Conservation (phyloP, 2,113 vertebrate genomes). For the Picathartes gymnocephalus region DNA sequence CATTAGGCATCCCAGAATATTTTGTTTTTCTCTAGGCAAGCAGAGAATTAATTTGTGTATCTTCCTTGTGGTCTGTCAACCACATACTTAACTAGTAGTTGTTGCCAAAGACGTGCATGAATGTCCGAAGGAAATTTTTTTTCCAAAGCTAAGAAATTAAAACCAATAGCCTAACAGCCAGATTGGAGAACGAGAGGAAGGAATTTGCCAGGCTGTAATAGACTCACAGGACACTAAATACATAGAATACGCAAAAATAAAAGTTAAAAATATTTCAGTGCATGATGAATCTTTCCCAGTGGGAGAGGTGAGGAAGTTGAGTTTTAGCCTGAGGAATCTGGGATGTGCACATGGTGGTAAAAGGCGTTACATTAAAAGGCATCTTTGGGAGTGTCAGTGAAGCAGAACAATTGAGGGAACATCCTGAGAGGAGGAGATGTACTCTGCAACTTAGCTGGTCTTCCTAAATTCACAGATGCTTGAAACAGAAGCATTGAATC, state of each 20-base stretch:
- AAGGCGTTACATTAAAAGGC: neutral
- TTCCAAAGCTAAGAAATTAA: neutral
- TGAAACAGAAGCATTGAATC: neutral
- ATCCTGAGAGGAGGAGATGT: neutral
- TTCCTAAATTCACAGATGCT: neutral
- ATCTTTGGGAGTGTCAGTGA: neutral
- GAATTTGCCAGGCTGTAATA: neutral
- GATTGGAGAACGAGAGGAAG: neutral
- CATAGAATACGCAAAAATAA: neutral
- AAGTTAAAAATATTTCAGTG: neutral
- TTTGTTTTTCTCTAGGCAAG: neutral
- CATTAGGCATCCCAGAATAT: neutral
- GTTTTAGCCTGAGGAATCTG: neutral
- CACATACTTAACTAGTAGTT: neutral
- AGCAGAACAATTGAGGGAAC: neutral
- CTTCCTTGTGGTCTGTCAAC: neutral
- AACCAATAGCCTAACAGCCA: neutral
- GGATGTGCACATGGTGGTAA: neutral
- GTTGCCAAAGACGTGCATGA: neutral
- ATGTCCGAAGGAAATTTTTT: neutral
- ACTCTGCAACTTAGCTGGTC: neutral
- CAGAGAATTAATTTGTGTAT: neutral
- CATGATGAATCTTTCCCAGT: neutral
- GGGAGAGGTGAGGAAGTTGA: constrained; percentile 14
- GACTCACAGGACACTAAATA: neutral